Percentiles rank a stretch among this genome's conserved stretches.
These are phyloP conservation scores for Gorsachius goisagi DNA, from an alignment of 2,113 vertebrate species.

Conservation along the genomic window DNA sequence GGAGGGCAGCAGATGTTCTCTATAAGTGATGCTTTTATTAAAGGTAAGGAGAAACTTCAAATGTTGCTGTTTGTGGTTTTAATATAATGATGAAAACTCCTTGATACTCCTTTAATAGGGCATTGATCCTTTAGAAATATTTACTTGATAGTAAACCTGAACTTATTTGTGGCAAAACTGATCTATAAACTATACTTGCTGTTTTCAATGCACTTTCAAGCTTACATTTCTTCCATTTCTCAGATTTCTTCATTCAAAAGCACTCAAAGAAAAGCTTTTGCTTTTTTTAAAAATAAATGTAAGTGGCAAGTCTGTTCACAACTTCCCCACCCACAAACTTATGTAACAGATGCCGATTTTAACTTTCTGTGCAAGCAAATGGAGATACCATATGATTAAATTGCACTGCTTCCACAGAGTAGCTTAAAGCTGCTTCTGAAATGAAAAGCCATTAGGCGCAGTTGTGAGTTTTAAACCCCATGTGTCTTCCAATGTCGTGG, in stretches of 20 bases:
- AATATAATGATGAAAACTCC: neutral
- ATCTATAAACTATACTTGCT: neutral
- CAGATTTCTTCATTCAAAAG: neutral
- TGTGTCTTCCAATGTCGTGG: neutral
- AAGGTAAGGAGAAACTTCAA: conserved; percentile 78
- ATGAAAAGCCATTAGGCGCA: neutral
- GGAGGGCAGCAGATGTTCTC: conserved; percentile 91
- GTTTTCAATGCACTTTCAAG: neutral
- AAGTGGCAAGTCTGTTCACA: neutral
- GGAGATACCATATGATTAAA: neutral
- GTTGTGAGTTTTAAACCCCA: neutral
- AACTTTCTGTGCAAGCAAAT: neutral
- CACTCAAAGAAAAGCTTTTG: neutral
- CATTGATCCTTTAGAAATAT: neutral
- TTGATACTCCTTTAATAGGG: neutral
- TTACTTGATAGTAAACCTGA: neutral
- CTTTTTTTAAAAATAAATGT: neutral
- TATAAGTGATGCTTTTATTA: conserved; percentile 98
- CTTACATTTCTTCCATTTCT: neutral
- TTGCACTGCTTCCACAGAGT: neutral
- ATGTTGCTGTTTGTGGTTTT: neutral
- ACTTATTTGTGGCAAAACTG: neutral
- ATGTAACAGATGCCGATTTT: neutral
- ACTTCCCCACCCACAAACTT: neutral
- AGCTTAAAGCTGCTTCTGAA: neutral